Evolutionary conservation across 1,140 invertebrate species (phyloP), one percentile per base, ranked within the genome.

Genomic region (Caenorhabditis latens): DNA sequence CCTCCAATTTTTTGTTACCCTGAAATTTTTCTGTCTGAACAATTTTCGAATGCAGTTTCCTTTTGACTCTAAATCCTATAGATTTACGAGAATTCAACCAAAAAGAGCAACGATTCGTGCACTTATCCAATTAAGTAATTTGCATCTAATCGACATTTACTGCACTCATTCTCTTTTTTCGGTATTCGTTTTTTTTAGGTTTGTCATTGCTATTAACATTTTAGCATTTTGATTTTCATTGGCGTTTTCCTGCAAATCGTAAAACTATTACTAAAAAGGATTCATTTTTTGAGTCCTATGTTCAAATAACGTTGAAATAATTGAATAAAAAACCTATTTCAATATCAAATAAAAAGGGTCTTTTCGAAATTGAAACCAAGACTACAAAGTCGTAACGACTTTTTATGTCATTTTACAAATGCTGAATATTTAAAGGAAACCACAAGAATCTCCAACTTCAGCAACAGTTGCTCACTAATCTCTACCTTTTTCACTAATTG

Each of bases 71-170:
- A 13, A 21, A 9, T 32, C 11, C 4, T 43, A 32, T 14, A 43
- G 42, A 79, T 24, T 53, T 19, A 4, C 46, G 32, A 32, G 32
- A 32, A 32, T 32, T 32, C 43, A 19, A 48, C 67, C 21, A 13
- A 79, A 50, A 24, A 79, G 46, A 50, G 46, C 43, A 79, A 79
- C 43, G 46, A 50, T 21, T 50, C 53, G 46, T 24, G 71, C 71
- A 79, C 71, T 79, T 79, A 79, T 24, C 71, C 71, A n/a, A 79
- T 79, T 24, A 79, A 79, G 71, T 24, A 79, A 79, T 79, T 79
- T 79, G 46, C 65, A 79, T 79, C 14, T 79, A 79, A 79, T 79
- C 24, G 71, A 50, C 46, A 13, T 50, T 46, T 50, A 50, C 42
- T 67, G 42, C 65, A 32, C 14, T 67, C 42, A 43, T 67, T 67